Evolutionary conservation across 2,113 vertebrate species (phyloP), one percentile per base, ranked within the genome.

Genomic region (Percopsis transmontana): DNA sequence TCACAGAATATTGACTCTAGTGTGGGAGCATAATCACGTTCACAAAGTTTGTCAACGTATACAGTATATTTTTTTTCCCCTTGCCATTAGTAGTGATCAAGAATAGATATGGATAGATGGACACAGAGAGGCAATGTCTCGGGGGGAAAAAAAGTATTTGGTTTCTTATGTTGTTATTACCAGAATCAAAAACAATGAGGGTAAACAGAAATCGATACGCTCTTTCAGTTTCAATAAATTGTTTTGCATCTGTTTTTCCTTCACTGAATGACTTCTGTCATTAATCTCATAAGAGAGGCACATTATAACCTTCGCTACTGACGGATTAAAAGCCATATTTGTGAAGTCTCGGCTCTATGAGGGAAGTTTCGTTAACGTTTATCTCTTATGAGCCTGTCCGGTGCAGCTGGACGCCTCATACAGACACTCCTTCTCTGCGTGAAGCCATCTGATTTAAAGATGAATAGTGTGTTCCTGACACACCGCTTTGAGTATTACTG

Each of bases 1-100:
- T 70, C 72, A 50, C 70, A 66, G 81, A 85, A 72, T 79, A 72
- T 80, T 40, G 66, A 68, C 68, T 65, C 53, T 74, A 53, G 77
- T 16, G 41, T 10, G 18, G 18, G 18, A 19, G 14, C 65, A 61
- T 71, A 64, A 77, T 55, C 70, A 63, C 48, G 41, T 65, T 39
- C 48, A 9, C 69, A 75, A 81, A 61, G 56, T 72, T 77, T 52
- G 14, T 54, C 1, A 52, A 19, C 62, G 42, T 13, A 20, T 54
- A 48, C 51, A 58, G 2, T 7, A 1, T 72, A 58, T 71, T 52
- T 72, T 14, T n/a, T n/a, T n/a, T 7, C 27, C 27, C 27, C 51
- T 38, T 21, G 23, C 66, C 66, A 59, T 56, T 47, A 66, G 57
- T 66, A 52, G 65, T 55, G 71, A 68, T 61, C 47, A 1, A 41